A percentile compares a stretch with the other conserved stretches of the same genome.
These are phyloP conservation scores for Falco concolor DNA, from an alignment of 2,797 vertebrate genomes.

Conservation along the genomic window DNA sequence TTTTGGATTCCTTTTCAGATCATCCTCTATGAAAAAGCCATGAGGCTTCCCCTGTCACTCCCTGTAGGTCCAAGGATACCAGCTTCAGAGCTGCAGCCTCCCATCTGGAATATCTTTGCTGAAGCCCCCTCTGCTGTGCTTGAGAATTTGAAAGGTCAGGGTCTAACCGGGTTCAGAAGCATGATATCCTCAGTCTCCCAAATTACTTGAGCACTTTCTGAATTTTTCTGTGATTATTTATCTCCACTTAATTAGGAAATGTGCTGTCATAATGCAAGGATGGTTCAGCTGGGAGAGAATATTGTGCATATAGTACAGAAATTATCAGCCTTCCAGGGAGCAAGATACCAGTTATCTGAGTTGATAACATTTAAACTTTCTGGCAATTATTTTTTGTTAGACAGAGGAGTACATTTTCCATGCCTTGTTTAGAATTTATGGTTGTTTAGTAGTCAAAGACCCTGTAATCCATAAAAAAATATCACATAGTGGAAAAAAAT, in stretches of 20 bases:
- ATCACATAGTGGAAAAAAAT: background rate
- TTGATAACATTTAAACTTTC: background rate
- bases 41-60: constrained; percentile 29
- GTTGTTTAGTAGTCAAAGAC: background rate
- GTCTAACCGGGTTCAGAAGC: background rate
- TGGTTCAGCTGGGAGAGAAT: background rate
- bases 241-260: background rate
- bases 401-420: background rate
- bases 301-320: background rate
- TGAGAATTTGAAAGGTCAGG: constrained; percentile 54
- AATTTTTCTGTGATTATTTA: background rate
- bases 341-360: background rate
- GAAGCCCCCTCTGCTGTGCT: constrained; percentile 46
- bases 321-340: background rate
- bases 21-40: constrained; percentile 16
- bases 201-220: background rate
- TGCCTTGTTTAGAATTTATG: background rate
- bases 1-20: constrained; percentile 48
- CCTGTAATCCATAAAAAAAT: background rate
- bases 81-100: constrained; percentile 25
- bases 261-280: background rate
- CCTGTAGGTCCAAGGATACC: background rate
- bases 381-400: background rate
- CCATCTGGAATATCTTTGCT: constrained; percentile 59
- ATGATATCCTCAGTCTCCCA: background rate